These are phyloP conservation scores for Vanessa atalanta DNA, from an alignment of 1,140 invertebrate species.

Conservation along the genomic window DNA sequence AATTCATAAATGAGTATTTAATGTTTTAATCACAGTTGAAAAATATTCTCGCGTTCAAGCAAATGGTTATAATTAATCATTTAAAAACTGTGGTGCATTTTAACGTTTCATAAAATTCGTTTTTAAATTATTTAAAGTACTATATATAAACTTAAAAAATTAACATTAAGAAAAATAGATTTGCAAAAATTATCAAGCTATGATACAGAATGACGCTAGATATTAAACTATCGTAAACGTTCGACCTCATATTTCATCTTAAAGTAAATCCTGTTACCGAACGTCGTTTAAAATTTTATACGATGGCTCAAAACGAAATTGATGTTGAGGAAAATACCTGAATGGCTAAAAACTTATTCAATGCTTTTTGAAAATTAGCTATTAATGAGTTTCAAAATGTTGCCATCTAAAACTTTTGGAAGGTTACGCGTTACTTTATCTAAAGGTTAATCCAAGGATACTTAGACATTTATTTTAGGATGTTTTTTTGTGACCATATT, in stretches of 20 bases:
- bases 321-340: conserved; percentile 9
- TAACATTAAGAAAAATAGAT: neutral
- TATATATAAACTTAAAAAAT: neutral
- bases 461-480: neutral
- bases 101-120: neutral
- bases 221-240: conserved; percentile 21
- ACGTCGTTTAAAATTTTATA: conserved; percentile 36
- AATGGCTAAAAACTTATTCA: neutral
- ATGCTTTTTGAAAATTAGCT: neutral
- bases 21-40: neutral
- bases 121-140: neutral
- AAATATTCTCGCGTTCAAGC: neutral
- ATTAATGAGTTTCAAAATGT: neutral
- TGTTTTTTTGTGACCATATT: conserved; percentile 38
- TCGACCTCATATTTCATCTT: conserved; percentile 36
- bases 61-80: conserved; percentile 2
- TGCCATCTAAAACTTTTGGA: neutral
- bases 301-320: conserved; percentile 22
- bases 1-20: neutral
- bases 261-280: conserved; percentile 33
- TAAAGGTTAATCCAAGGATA: too few species aligned
- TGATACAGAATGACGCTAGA: conserved; percentile 16
- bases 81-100: neutral
- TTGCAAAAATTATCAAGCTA: neutral
- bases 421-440: too few species aligned